Evolutionary conservation across 2,113 vertebrate species (phyloP).

Genomic region (Gallinago undulata): DNA sequence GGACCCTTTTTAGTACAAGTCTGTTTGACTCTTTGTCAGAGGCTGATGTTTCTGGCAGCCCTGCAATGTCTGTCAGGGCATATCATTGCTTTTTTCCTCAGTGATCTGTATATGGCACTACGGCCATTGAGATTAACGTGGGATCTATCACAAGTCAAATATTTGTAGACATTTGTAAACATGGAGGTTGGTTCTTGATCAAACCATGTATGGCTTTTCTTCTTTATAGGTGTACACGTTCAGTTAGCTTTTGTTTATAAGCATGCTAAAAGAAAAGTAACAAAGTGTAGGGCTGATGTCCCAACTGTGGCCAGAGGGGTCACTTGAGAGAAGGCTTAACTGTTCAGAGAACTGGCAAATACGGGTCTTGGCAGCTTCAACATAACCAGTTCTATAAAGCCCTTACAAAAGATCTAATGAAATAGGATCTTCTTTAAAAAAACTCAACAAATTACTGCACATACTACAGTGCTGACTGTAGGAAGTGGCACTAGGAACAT

Average conservation of each 20-base stretch:
- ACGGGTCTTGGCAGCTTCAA: not conserved
- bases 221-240: not conserved
- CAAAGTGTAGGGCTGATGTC: not conserved
- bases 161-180: not conserved
- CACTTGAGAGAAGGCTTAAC: slow-evolving; percentile 14
- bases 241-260: not conserved
- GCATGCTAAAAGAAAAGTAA: not conserved
- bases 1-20: not conserved
- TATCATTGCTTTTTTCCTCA: not conserved
- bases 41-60: not conserved
- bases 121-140: not conserved
- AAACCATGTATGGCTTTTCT: not conserved
- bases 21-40: not conserved
- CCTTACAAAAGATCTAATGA: slow-evolving; percentile 4
- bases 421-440: not conserved
- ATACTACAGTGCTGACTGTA: not conserved
- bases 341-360: slow-evolving; percentile 33
- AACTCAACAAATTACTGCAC: not conserved
- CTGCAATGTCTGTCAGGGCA: not conserved
- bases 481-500: not conserved
- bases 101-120: not conserved
- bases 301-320: not conserved
- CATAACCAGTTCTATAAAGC: not conserved
- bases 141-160: not conserved
- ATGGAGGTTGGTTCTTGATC: not conserved